Percentiles rank a stretch among this genome's conserved stretches.
Conservation (phyloP, 2,113 vertebrate genomes). For the Climacteris rufus region DNA sequence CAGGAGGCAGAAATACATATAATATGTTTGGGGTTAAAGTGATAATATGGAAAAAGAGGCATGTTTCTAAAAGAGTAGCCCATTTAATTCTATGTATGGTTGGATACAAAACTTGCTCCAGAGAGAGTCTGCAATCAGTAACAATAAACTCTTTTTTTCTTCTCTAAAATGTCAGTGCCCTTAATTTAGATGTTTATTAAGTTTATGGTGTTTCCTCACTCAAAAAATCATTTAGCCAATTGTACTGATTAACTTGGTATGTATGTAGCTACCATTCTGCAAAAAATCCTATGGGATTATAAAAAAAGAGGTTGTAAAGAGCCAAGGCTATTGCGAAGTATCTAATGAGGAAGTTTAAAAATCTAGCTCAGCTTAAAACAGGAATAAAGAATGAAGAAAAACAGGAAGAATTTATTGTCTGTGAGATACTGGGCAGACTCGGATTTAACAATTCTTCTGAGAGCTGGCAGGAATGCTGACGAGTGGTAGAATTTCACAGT, state of each 20-base stretch:
- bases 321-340: not conserved
- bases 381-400: conserved; percentile 7
- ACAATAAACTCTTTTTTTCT: not conserved
- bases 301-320: not conserved
- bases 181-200: not conserved
- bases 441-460: not conserved
- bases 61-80: not conserved
- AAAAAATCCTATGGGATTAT: not conserved
- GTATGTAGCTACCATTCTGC: not conserved
- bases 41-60: not conserved
- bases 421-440: not conserved
- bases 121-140: not conserved
- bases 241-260: not conserved
- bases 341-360: not conserved
- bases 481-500: not conserved
- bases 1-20: not conserved
- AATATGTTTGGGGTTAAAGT: not conserved
- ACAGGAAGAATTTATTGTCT: not conserved
- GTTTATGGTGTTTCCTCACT: not conserved
- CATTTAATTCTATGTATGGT: not conserved
- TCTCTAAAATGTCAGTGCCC: not conserved
- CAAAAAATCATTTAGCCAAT: not conserved
- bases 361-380: not conserved
- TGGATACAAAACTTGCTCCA: not conserved
- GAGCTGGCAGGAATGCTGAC: not conserved